Evolutionary conservation across 2,888 invertebrate species (phyloP).

Genomic region (Norana najaformis): DNA sequence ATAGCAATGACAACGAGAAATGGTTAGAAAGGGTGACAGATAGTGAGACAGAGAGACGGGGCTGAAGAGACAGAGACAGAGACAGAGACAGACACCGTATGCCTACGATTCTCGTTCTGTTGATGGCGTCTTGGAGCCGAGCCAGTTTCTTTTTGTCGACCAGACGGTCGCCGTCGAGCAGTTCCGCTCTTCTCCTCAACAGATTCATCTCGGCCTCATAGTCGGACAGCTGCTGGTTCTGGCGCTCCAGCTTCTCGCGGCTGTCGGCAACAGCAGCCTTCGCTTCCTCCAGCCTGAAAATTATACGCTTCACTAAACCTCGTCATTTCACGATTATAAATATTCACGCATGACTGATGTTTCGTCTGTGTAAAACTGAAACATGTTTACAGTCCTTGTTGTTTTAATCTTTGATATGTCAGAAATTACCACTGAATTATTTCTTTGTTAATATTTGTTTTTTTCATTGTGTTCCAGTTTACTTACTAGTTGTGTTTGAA

Average conservation of each 20-base stretch:
- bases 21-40: too few species aligned
- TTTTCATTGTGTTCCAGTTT: background rate
- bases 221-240: conserved; percentile 63
- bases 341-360: conserved; percentile 27
- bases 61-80: too few species aligned
- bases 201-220: conserved; percentile 64
- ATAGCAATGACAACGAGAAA: too few species aligned
- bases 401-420: background rate
- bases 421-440: background rate
- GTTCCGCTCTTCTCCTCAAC: conserved; percentile 57
- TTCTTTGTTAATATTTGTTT: background rate
- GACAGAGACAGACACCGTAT: background rate
- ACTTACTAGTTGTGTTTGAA: background rate
- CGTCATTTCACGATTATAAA: background rate
- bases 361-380: background rate
- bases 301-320: background rate
- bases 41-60: too few species aligned
- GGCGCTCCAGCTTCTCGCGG: conserved; percentile 62
- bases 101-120: conserved; percentile 56
- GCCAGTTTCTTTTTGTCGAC: conserved; percentile 61
- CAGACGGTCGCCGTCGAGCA: conserved; percentile 54
- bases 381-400: background rate
- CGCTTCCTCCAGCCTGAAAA: conserved; percentile 56
- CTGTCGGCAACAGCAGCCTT: conserved; percentile 52
- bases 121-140: conserved; percentile 55